phyloP scores from a whole-genome alignment of 2,888 invertebrate species.

The Alcis repandata region DNA sequence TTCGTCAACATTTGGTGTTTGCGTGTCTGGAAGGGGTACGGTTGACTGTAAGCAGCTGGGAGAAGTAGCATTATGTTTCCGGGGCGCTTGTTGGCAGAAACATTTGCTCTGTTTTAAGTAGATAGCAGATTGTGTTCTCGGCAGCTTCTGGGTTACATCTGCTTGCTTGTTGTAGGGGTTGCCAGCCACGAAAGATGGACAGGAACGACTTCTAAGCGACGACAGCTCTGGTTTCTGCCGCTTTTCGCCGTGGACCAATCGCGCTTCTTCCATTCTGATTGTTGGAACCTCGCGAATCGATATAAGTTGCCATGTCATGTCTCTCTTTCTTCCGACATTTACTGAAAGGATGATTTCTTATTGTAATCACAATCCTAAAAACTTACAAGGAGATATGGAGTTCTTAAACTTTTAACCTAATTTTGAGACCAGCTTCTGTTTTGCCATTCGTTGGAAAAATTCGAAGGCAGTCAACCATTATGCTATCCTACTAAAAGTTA shows the following conservation, averaged over 20 bases:
- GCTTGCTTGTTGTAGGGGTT: conserved; percentile 21
- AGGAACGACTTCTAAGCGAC: conserved; percentile 55
- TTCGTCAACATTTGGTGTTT: background rate
- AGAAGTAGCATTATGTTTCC: background rate
- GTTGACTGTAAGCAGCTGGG: background rate
- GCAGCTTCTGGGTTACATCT: conserved; percentile 20
- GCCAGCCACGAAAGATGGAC: conserved; percentile 51
- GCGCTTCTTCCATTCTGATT: conserved; percentile 47
- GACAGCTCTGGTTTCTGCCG: background rate
- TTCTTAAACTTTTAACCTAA: background rate
- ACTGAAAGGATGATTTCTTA: conserved; percentile 73
- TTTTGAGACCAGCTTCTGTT: background rate
- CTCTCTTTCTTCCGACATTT: conserved; percentile 59
- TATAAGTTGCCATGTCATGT: conserved; percentile 54
- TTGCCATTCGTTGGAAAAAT: background rate
- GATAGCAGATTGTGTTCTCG: conserved; percentile 47
- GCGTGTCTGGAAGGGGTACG: background rate
- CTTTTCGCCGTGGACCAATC: conserved; percentile 32
- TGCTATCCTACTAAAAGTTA: no score
- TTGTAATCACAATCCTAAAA: conserved; percentile 55
- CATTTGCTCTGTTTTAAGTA: conserved; percentile 24
- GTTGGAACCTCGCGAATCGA: conserved; percentile 50
- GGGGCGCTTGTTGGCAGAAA: background rate
- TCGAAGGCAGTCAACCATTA: background rate
- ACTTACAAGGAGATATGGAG: background rate